A percentile compares a stretch with the other conserved stretches of the same genome.
Evolutionary conservation across 2,113 vertebrate species (phyloP).

Genomic region (Pagrus major): DNA sequence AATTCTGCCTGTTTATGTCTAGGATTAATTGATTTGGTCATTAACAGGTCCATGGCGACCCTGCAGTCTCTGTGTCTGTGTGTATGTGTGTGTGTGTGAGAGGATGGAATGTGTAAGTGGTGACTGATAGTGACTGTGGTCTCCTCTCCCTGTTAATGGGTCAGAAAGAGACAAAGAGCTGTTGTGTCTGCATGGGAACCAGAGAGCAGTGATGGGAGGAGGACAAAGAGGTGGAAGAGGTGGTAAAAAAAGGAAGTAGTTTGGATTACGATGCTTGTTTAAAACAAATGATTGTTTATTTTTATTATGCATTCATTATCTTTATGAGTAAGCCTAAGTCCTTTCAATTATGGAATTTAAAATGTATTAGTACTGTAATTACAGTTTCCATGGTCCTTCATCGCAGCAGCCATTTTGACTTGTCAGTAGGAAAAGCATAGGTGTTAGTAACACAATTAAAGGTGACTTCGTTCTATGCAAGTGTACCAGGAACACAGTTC

Average conservation of each 20-base stretch:
- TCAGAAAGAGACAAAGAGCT: conserved; percentile 71
- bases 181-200: conserved; percentile 72
- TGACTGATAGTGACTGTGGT: conserved; percentile 58
- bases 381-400: background rate
- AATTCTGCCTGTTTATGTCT: background rate
- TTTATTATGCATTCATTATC: background rate
- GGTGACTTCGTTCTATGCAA: background rate
- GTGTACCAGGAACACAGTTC: background rate
- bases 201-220: conserved; percentile 38
- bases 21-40: conserved; percentile 43
- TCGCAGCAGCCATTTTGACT: background rate
- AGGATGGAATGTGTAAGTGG: conserved; percentile 55
- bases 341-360: background rate
- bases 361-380: background rate
- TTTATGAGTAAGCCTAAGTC: background rate
- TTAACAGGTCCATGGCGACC: background rate
- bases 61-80: background rate
- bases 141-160: conserved; percentile 65
- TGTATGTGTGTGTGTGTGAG: background rate
- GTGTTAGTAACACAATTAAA: background rate
- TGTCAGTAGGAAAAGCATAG: background rate
- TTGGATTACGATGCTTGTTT: background rate
- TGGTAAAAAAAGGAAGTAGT: conserved; percentile 37
- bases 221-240: conserved; percentile 50
- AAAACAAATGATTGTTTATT: background rate